These are phyloP conservation scores for Argyrosomus japonicus DNA, from an alignment of 2,113 vertebrate genomes.

Conservation along the genomic window DNA sequence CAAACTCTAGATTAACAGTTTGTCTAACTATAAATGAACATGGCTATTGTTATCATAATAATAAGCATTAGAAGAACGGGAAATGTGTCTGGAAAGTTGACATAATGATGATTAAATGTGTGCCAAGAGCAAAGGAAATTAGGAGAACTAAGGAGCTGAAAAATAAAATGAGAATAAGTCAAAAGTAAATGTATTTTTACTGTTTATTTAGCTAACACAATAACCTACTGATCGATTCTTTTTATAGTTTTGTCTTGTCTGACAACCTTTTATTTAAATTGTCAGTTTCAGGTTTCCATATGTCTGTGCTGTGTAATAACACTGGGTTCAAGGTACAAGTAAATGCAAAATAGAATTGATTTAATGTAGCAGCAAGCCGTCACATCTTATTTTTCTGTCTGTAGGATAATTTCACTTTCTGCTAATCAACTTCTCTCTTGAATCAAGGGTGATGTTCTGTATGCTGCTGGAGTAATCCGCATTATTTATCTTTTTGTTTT, in stretches of 20 bases:
- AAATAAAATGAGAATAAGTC: neutral
- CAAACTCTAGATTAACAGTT: too few relatives aligned
- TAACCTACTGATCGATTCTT: too few relatives aligned
- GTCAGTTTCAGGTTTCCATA: conserved; percentile 20
- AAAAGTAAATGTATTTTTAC: too few relatives aligned
- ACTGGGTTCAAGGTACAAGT: conserved; percentile 9
- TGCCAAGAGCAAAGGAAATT: neutral
- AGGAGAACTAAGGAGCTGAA: neutral
- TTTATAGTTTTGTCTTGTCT: neutral
- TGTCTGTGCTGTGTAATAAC: conserved; percentile 18
- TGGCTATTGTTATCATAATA: neutral
- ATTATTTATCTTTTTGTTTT: conserved; percentile 31
- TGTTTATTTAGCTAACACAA: too few relatives aligned
- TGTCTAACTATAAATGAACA: neutral
- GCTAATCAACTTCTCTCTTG: conserved; percentile 40
- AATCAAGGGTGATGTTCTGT: conserved; percentile 33
- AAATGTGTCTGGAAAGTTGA: neutral
- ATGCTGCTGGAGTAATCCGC: conserved; percentile 39
- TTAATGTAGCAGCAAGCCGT: conserved; percentile 18
- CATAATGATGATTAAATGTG: conserved; percentile 11
- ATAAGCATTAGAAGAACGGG: too few relatives aligned
- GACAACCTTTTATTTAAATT: neutral
- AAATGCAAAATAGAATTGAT: conserved; percentile 30
- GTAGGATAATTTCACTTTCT: conserved; percentile 43
- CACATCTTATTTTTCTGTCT: conserved; percentile 3